These are phyloP conservation scores for Synanthedon tipuliformis DNA, from an alignment of 2,888 invertebrate genomes.

Conservation along the genomic window DNA sequence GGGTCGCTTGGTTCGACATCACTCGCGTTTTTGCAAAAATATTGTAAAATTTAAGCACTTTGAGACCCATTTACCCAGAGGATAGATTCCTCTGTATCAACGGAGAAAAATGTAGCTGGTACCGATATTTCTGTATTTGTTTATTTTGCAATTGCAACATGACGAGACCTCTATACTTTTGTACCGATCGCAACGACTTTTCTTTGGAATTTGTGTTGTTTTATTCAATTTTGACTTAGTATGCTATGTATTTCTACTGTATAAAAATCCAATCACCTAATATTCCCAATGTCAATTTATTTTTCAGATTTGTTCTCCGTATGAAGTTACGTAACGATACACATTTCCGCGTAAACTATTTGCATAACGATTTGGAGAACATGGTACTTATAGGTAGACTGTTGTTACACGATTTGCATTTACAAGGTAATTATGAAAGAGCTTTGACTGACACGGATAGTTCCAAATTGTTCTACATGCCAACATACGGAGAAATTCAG, in stretches of 20 bases:
- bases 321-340: slow-evolving; percentile 52
- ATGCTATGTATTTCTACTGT: too few relatives aligned
- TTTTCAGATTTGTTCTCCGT: slow-evolving; percentile 46
- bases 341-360: slow-evolving; percentile 24
- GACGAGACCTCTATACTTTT: too few relatives aligned
- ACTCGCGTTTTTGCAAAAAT: too few relatives aligned
- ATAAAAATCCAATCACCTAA: not conserved
- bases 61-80: too few relatives aligned
- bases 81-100: too few relatives aligned
- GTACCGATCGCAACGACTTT: too few relatives aligned
- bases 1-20: too few relatives aligned
- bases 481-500: slow-evolving; percentile 40
- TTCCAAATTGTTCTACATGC: slow-evolving; percentile 26
- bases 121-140: too few relatives aligned
- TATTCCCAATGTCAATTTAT: not conserved
- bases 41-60: too few relatives aligned
- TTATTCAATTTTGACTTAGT: too few relatives aligned
- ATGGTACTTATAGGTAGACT: slow-evolving; percentile 26
- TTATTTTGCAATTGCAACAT: too few relatives aligned
- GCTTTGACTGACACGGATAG: slow-evolving; percentile 20
- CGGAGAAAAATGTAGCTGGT: slow-evolving; percentile 3
- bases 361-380: slow-evolving; percentile 28
- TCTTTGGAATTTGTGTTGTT: too few relatives aligned
- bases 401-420: slow-evolving; percentile 38
- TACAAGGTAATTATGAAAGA: slow-evolving; percentile 41